phyloP scores from a whole-genome alignment of 2,888 invertebrate genomes.

The Papilio elwesi region DNA sequence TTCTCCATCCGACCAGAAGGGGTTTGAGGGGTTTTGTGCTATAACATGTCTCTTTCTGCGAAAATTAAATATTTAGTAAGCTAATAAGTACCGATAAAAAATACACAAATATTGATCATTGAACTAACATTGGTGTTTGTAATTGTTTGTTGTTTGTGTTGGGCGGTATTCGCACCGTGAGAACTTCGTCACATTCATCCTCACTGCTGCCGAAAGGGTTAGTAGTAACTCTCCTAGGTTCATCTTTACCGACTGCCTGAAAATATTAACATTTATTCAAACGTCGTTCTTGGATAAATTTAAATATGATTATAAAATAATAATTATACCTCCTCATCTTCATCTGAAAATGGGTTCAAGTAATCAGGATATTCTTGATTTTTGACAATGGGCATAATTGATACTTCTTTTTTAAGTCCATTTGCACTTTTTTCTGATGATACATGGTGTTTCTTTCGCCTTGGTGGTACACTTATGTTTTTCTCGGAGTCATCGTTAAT shows the following conservation, averaged over 20 bases:
- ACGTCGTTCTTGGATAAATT: slow-evolving; percentile 55
- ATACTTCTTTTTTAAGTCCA: slow-evolving; percentile 46
- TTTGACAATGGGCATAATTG: slow-evolving; percentile 42
- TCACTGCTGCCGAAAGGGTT: slow-evolving; percentile 89
- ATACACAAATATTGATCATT: not conserved
- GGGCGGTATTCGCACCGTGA: slow-evolving; percentile 61
- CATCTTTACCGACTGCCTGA: slow-evolving; percentile 60
- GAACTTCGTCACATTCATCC: slow-evolving; percentile 79
- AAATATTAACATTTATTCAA: slow-evolving; percentile 49
- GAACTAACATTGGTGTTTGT: slow-evolving; percentile 63
- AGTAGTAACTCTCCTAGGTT: slow-evolving; percentile 70
- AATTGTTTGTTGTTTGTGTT: slow-evolving; percentile 53
- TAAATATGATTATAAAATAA: slow-evolving; percentile 6
- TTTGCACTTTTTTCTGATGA: slow-evolving; percentile 53
- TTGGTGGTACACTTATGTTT: slow-evolving; percentile 74
- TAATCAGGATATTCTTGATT: slow-evolving; percentile 87
- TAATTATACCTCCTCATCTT: slow-evolving; percentile 58
- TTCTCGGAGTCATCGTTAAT: slow-evolving; percentile 58
- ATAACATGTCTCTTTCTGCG: slow-evolving; percentile 79
- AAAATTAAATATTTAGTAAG: slow-evolving; percentile 44
- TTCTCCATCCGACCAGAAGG: slow-evolving; percentile 90
- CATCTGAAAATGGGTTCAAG: slow-evolving; percentile 93
- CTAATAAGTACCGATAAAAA: not conserved
- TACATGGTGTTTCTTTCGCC: slow-evolving; percentile 67
- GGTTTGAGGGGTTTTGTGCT: slow-evolving; percentile 88